Evolutionary conservation across 1,140 invertebrate genomes (phyloP).

Genomic region (Campodea augens): DNA sequence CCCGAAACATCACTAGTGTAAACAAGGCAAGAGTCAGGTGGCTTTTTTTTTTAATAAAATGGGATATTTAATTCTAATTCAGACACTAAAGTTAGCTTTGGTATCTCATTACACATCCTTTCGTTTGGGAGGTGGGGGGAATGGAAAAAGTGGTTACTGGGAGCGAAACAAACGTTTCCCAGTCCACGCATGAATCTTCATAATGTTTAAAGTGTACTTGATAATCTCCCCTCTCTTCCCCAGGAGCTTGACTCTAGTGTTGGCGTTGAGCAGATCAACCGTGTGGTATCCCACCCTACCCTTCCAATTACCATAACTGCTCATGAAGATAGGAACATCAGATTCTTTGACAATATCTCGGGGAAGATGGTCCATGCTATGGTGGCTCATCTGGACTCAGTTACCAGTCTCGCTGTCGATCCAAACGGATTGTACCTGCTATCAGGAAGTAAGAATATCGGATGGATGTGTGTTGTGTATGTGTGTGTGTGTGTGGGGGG

Average conservation of each 20-base stretch:
- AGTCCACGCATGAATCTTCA: no score
- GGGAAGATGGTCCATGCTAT: constrained; percentile 90
- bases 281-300: constrained; percentile 88
- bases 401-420: constrained; percentile 94
- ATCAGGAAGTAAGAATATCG: constrained; percentile 62
- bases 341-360: constrained; percentile 93
- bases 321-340: constrained; percentile 93
- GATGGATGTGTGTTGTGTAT: not conserved
- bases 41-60: no score
- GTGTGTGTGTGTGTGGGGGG: not conserved
- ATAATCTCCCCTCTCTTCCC: no score
- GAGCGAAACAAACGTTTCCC: no score
- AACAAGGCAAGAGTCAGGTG: no score
- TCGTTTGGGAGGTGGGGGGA: no score
- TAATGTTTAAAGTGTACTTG: no score
- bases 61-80: no score
- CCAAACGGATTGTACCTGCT: constrained; percentile 94
- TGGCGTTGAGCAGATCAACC: constrained; percentile 45
- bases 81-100: no score
- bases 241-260: constrained; percentile 21
- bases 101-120: no score
- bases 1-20: no score
- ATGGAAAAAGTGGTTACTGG: no score
- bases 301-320: constrained; percentile 88
- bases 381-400: constrained; percentile 96